Evolutionary conservation across 1,140 invertebrate genomes (phyloP), one percentile per base, ranked within the genome.

Genomic region (Dreissena polymorpha): DNA sequence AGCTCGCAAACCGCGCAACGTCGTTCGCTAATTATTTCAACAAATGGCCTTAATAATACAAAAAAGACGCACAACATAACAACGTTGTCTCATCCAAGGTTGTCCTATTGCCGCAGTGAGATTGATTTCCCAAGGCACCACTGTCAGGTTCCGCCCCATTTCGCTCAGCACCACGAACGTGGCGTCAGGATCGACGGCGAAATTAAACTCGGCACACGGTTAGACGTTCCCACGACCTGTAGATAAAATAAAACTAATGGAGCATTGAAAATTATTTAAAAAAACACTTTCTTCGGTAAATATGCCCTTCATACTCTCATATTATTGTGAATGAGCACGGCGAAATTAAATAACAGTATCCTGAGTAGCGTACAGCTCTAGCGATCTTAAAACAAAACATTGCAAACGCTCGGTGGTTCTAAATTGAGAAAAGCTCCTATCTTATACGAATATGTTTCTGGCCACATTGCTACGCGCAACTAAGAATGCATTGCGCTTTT

Each of bases 131-230:
- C 87, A 91, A 0, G 87, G 80, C 16, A 90, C 78, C 16, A 91
- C 68, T 10, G 78, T 86, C n/a, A 90, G 81, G 5, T 76, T 85
- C 86, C 87, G 87, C 29, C 60, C 83, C 82, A 98, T 92, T 93
- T 98, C 97, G 89, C 97, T 97, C 10, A 98, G 95, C 23, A 96
- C 96, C 18, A 98, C 96, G 64, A 95, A 93, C 0, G 95, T 96
- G 27, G 96, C 96, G 93, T 97, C 96, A 0, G 96, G 96, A 93
- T 97, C 96, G 25, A 91, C 91, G 72, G 94, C 94, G 89, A 97
- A 97, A 92, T 97, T 97, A 88, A 96, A 97, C 92, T 97, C 97
- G 12, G 95, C 96, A 64, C 94, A 93, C 0, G 94, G 87, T 25
- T 94, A 95, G n/a, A 94, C 92, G 90, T 96, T 96, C 14, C 96